Base-by-base conservation (phyloP, 2,888 invertebrate genomes). In the Biston betularia region DNA sequence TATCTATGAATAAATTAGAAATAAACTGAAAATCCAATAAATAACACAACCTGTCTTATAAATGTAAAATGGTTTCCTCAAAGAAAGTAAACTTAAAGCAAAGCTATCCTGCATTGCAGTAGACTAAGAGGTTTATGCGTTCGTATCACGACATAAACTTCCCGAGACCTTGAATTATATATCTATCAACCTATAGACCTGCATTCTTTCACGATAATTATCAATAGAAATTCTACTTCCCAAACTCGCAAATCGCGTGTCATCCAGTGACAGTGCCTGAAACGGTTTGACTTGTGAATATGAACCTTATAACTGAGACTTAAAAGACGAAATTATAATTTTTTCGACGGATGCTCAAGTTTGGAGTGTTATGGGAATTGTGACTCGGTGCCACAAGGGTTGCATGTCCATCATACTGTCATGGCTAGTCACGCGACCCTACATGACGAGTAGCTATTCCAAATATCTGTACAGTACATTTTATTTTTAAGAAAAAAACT, bases 191-290 rank as follows among this genome's bases (percentile, higher is more conserved):
- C n/a, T 56, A 56, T 58, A 61, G 33, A 54, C 33, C 55, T 46
- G 59, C 57, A 60, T 40, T 72, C 64, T 65, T 74, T 68, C 61
- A 74, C 62, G 64, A 68, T 72, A 72, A 78, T 75, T 74, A 69
- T 73, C 71, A 73, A 72, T 71, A 70, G 59, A 73, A 75, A 54
- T 72, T 71, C 70, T 72, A 69, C 68, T 73, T 73, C 58, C 75
- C 61, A 76, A 82, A 81, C 73, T 79, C 62, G 74, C 68, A 70
- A 75, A 82, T 84, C 73, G 84, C 84, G 83, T 86, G 84, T 68
- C 59, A 63, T 66, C 64, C 65, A 48, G 68, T 72, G 72, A 79
- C 75, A 72, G 58, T 44, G 46, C 68, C 65, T 24, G n/a, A 58
- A 61, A 38, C 8, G 45, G 33, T 48, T 49, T 40, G 33, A 42